Evolutionary conservation across 2,888 invertebrate species (phyloP), one percentile per base, ranked within the genome.

Genomic region (Anagyrus pseudococci): DNA sequence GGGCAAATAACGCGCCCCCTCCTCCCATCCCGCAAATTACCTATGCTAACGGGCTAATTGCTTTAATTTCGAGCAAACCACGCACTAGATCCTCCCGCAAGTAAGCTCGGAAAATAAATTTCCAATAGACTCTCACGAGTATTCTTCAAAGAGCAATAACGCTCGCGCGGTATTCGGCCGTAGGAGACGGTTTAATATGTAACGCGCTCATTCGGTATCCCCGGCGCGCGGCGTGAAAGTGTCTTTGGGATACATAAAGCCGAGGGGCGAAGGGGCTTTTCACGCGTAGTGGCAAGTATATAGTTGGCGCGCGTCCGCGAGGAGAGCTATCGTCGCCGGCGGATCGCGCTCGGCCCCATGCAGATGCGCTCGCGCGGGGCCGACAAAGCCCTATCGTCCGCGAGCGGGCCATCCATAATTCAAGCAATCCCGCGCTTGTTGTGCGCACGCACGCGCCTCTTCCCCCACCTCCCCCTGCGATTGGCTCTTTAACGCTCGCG

Each of bases 1-100:
- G 10, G 44, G 44, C 20, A n/a, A 7, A 41, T 41, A 23, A 26
- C 7, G 59, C 75, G 67, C 67, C 68, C 67, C 66, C 70, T 64
- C 71, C 73, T 76, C 74, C 72, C 70, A n/a, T n/a, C n/a, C n/a
- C n/a, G n/a, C n/a, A n/a, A n/a, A n/a, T n/a, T n/a, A n/a, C n/a
- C n/a, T 72, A 75, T 74, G 75, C 67, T 75, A 75, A 77, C 75
- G 71, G 69, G 70, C 69, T 77, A 77, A 77, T 77, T 76, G 76
- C 77, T 77, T 77, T 72, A 77, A 76, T 76, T 74, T 54, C 54
- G 17, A 25, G 4, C 13, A 13, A 13, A 4, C 40, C 15, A 40
- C 19, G 29, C 15, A 15, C 33, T 23, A 8, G 15, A 54, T 48
- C 22, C 33, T 26, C n/a, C 7, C 25, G 23, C 19, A 33, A 29